A percentile compares a stretch with the other conserved stretches of the same genome.
These are phyloP conservation scores for Myocastor coypus DNA, from an alignment of 2,113 vertebrate genomes.

Conservation along the genomic window DNA sequence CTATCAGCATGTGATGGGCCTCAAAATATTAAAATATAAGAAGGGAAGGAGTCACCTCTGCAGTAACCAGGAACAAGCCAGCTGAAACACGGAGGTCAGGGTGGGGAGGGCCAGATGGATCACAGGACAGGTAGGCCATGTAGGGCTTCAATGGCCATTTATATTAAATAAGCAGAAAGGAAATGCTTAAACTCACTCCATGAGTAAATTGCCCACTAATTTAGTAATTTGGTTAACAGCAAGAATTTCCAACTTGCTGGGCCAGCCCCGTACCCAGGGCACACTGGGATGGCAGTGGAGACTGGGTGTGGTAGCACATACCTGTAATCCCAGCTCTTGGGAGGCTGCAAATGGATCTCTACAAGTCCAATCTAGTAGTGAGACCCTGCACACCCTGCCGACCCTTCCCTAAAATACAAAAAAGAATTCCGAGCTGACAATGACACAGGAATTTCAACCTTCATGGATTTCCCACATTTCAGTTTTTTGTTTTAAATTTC, in stretches of 20 bases:
- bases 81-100: not conserved
- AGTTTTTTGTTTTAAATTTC: conserved; percentile 9
- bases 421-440: not conserved
- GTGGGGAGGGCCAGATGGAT: not conserved
- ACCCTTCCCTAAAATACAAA: no score
- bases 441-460: not conserved
- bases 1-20: not conserved
- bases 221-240: not conserved
- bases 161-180: not conserved
- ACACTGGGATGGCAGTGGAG: no score
- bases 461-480: not conserved
- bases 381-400: no score
- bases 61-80: not conserved
- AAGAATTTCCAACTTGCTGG: not conserved
- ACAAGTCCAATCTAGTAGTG: no score
- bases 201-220: conserved; percentile 8
- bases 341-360: no score
- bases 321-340: no score
- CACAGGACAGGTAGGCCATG: not conserved
- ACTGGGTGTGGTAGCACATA: no score
- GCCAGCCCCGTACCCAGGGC: no score
- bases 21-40: not conserved
- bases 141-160: not conserved
- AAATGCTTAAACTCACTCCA: not conserved
- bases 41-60: not conserved